Evolutionary conservation across 2,888 invertebrate species (phyloP), one percentile per base, ranked within the genome.

Genomic region (Melanophora roralis): DNA sequence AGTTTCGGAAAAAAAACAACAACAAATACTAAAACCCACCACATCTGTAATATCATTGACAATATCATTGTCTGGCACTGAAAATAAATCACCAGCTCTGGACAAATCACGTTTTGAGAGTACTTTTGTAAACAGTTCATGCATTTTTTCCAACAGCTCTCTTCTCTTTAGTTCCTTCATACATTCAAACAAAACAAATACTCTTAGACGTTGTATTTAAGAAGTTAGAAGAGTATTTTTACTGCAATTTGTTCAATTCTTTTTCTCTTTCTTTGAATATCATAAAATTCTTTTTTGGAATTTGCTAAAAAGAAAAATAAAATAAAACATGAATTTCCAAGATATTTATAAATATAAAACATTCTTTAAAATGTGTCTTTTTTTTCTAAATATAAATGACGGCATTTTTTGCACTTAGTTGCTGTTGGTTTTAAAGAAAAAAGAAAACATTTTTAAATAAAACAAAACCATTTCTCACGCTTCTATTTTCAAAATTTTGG

Each of bases 91-190:
- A 32, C 97, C 97, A 85, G 97, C 97, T 89, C 95, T 91, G 64
- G 97, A 97, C 79, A 98, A 92, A 91, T 98, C 97, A 89, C 96
- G 94, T 89, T 96, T 95, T 86, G 94, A 95, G 83, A 98, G 92
- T 83, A 98, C 97, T 91, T 96, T 95, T 87, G 95, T 95, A 88
- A 98, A 95, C 87, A 98, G 92, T 90, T 96, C 96, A 91, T 97
- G 97, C 97, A 97, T 97, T 88, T 91, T 94, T 83, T 59, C 6
- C 21, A 60, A 11, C 9, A n/a, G 23, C 69, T 65, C 45, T 40
- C 19, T 34, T 6, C 27, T 21, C 38, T 57, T 1, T 23, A 43
- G 23, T 5, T 32, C 23, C 38, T 72, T 23, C 23, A 27, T 14
- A 40, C 7, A n/a, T n/a, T 27, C 40, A 40, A 23, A 65, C 1